A percentile compares a stretch with the other conserved stretches of the same genome.
Evolutionary conservation across 1,140 invertebrate species (phyloP).

Genomic region (Lethrus apterus): DNA sequence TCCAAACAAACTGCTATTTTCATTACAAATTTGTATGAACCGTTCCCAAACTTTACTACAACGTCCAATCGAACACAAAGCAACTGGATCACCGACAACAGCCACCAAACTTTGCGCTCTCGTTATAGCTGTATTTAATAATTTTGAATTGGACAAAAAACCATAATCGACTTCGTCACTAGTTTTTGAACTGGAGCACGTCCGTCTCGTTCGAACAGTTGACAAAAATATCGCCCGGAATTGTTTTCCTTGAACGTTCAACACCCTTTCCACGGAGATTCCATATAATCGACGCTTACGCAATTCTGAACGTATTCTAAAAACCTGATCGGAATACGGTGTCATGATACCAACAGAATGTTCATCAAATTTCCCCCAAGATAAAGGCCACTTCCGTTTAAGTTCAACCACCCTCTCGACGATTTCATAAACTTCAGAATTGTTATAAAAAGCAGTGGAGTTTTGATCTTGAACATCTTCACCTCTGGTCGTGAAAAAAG

Average conservation of each 20-base stretch:
- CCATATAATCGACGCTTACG: constrained; percentile 64
- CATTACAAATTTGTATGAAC: constrained; percentile 66
- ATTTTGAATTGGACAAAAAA: constrained; percentile 76
- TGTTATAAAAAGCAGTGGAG: constrained; percentile 81
- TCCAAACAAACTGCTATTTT: constrained; percentile 69
- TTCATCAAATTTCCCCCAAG: constrained; percentile 68
- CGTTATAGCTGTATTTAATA: constrained; percentile 82
- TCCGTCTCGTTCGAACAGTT: constrained; percentile 71
- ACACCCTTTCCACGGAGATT: constrained; percentile 76
- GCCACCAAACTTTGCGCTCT: constrained; percentile 80
- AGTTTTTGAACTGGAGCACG: constrained; percentile 49
- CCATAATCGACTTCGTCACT: constrained; percentile 69
- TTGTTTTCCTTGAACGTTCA: constrained; percentile 87
- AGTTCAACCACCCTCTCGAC: constrained; percentile 65
- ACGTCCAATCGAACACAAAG: constrained; percentile 73
- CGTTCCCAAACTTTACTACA: constrained; percentile 81
- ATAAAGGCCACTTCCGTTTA: constrained; percentile 61
- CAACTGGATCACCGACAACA: constrained; percentile 81
- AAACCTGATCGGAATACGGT: constrained; percentile 80
- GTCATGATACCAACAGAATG: constrained; percentile 77
- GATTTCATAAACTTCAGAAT: constrained; percentile 74
- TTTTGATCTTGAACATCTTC: constrained; percentile 71
- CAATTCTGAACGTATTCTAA: constrained; percentile 69
- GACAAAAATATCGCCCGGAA: constrained; percentile 80
- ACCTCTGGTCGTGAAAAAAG: constrained; percentile 75